phyloP scores from a whole-genome alignment of 1,140 invertebrate species.

The Colletes gigas region DNA sequence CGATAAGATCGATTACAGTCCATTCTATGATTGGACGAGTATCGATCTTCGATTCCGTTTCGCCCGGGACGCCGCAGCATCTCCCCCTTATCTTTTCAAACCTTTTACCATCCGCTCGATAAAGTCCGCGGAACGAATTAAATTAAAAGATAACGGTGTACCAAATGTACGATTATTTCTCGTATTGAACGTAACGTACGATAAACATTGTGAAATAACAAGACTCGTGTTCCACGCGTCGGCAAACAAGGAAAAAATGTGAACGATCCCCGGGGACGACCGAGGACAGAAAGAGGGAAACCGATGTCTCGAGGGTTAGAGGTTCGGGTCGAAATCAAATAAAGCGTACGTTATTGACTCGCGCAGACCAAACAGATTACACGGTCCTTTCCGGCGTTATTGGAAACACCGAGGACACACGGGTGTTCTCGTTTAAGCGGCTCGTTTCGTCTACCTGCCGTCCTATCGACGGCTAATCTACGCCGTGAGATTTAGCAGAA shows the following conservation, averaged over 20 bases:
- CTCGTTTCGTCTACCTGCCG: slow-evolving; percentile 9
- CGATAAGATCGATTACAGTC: slow-evolving; percentile 41
- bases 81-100: too few species aligned
- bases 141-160: too few species aligned
- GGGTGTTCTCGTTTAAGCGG: background rate
- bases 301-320: background rate
- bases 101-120: too few species aligned
- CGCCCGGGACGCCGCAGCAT: background rate
- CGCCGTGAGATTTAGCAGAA: slow-evolving; percentile 53
- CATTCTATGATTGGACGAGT: slow-evolving; percentile 8
- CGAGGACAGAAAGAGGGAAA: background rate
- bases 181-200: too few species aligned
- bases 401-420: background rate
- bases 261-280: too few species aligned
- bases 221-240: too few species aligned
- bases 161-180: too few species aligned
- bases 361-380: slow-evolving; percentile 24
- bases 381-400: slow-evolving; percentile 17
- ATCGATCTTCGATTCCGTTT: background rate
- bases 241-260: too few species aligned
- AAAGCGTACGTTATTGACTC: slow-evolving; percentile 2
- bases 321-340: background rate
- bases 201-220: too few species aligned
- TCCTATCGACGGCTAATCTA: slow-evolving; percentile 28
- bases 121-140: too few species aligned